Conservation (phyloP, 2,113 vertebrate genomes). For the Coturnix japonica region DNA sequence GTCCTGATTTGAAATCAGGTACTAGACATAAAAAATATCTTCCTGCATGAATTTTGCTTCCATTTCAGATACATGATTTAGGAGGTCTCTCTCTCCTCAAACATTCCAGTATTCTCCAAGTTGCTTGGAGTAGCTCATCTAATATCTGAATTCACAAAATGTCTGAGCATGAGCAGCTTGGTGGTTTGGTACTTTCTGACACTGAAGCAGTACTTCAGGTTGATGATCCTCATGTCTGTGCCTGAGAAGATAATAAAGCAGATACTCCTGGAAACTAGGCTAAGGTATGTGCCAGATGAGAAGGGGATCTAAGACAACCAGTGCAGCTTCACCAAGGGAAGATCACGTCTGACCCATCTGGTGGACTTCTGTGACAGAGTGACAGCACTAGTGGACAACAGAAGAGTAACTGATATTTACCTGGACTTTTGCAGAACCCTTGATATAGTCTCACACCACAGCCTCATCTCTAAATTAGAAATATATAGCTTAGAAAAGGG, state of each 20-base stretch:
- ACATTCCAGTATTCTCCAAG: not conserved
- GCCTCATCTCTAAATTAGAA: not conserved
- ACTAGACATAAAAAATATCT: not conserved
- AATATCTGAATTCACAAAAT: slow-evolving; percentile 9
- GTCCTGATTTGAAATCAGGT: not conserved
- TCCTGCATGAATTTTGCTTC: not conserved
- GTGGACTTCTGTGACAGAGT: not conserved
- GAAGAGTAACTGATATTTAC: not conserved
- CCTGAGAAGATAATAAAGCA: not conserved
- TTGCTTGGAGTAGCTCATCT: not conserved
- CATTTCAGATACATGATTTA: not conserved
- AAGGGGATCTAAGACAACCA: not conserved
- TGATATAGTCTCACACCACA: not conserved
- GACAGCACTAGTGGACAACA: not conserved
- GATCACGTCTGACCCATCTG: not conserved
- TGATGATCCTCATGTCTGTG: not conserved
- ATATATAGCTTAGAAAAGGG: not conserved
- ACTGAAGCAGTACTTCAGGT: not conserved
- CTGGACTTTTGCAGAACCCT: not conserved
- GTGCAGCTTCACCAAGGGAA: not conserved
- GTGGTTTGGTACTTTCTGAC: not conserved
- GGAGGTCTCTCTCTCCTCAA: not conserved
- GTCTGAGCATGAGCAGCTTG: not conserved
- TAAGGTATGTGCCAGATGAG: not conserved
- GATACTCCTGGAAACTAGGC: not conserved